Evolutionary conservation across 2,888 invertebrate species (phyloP).

Genomic region (Ypsolopha scabrella): DNA sequence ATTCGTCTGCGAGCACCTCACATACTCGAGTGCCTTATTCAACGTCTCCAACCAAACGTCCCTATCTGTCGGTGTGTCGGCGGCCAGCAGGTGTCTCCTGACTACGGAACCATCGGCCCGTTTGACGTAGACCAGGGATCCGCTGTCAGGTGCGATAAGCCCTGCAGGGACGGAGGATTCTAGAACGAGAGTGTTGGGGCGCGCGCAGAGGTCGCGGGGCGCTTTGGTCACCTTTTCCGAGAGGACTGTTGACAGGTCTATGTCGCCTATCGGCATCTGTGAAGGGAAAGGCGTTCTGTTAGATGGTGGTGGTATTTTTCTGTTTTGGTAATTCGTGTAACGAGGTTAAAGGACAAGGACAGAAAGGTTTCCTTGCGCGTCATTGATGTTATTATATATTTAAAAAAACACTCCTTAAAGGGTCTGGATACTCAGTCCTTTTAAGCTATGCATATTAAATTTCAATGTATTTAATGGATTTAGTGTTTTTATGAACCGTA

Average conservation of each 20-base stretch:
- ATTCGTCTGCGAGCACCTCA: slow-evolving; percentile 61
- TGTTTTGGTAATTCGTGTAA: too few relatives aligned
- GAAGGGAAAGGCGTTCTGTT: background rate
- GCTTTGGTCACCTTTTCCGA: slow-evolving; percentile 81
- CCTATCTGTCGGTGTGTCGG: slow-evolving; percentile 91
- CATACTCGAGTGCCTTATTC: slow-evolving; percentile 85
- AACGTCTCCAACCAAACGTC: slow-evolving; percentile 88
- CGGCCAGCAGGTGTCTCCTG: slow-evolving; percentile 84
- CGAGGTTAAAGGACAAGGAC: too few relatives aligned
- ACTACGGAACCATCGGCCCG: slow-evolving; percentile 26
- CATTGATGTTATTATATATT: too few relatives aligned
- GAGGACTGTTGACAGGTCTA: slow-evolving; percentile 79
- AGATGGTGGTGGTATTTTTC: too few relatives aligned
- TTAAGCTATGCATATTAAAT: too few relatives aligned
- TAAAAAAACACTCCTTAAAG: too few relatives aligned
- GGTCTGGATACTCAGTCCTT: too few relatives aligned
- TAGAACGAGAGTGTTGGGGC: slow-evolving; percentile 89
- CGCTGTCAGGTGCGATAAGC: slow-evolving; percentile 37
- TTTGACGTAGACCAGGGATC: slow-evolving; percentile 43
- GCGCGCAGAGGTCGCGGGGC: slow-evolving; percentile 91
- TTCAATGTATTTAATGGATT: too few relatives aligned
- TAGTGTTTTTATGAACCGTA: too few relatives aligned
- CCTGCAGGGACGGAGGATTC: slow-evolving; percentile 74
- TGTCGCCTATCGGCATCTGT: slow-evolving; percentile 83
- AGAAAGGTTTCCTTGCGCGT: too few relatives aligned